Base-by-base conservation (phyloP, 2,797 vertebrate species). In the Phoxinus dragarum region DNA sequence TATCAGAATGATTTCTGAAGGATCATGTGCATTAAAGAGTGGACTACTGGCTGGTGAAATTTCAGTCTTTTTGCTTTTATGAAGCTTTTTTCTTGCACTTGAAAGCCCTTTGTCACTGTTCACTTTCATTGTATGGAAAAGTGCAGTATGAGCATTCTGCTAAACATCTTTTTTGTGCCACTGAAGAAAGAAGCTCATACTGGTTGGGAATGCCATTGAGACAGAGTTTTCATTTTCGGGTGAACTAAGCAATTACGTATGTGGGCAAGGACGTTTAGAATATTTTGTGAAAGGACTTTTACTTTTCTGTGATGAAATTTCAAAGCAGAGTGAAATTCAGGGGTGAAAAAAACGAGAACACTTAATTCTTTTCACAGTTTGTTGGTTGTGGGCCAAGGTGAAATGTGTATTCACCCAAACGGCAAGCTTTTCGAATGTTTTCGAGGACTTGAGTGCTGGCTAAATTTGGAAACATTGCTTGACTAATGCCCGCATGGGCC, bases 301-400 rank as follows among this genome's bases (percentile, higher is more conserved):
- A n/a, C 42, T 75, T 56, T 56, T 56, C 38, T 76, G 19, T 76
- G 74, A 52, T 36, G 16, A 64, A 44, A 73, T 82, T 44, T 64
- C n/a, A 59, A 19, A 44, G 11, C 54, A 31, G n/a, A 59, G 52
- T 59, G 17, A 82, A 82, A 73, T 73, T 47, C 27, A 73, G 27
- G 7, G 31, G 27, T 7, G 3, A 12, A 61, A 61, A 34, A 59
- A 31, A 81, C 6, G 14, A 44, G 38, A 82, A 61, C 11, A 34
- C 68, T 74, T 82, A 8, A 73, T 73, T 56, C 80, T 73, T 61
- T 82, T 49, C 31, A 66, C 31, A 38, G 71, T 75, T 75, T 77
- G 19, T 69, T 68, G 64, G 75, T 44, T 36, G 23, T 23, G n/a
- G 44, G n/a, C 64, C 64, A 59, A 84, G 64, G 64, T 78, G 47